Conservation (phyloP, 2,888 invertebrate species). For the Epirrhoe alternata region DNA sequence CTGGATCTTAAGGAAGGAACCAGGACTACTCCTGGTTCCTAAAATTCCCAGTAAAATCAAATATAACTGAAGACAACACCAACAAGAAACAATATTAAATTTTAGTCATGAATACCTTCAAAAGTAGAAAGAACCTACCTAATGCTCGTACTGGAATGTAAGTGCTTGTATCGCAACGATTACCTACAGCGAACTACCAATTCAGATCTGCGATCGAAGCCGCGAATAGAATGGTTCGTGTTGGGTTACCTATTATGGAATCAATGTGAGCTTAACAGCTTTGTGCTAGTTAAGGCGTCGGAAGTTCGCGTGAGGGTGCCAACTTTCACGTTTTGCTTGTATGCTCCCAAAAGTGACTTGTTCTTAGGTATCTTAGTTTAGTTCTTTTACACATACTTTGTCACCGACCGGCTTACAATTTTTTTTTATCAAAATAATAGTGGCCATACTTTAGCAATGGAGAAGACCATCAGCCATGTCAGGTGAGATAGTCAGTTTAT, state of each 20-base stretch:
- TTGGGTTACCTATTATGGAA: conserved; percentile 62
- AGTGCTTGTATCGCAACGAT: background rate
- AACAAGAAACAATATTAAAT: too few relatives aligned
- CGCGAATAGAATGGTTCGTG: conserved; percentile 12
- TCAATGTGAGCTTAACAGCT: conserved; percentile 69
- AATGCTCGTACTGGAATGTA: background rate
- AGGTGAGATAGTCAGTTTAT: too few relatives aligned
- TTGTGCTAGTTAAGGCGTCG: conserved; percentile 62
- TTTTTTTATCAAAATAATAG: too few relatives aligned
- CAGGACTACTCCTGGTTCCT: too few relatives aligned
- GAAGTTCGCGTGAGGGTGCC: conserved; percentile 60
- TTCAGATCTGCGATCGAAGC: background rate
- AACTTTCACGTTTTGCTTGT: conserved; percentile 41
- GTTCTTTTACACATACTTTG: background rate
- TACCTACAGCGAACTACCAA: conserved; percentile 2
- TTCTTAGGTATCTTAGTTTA: conserved; percentile 1
- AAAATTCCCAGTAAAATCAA: too few relatives aligned
- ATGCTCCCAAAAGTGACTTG: conserved; percentile 15
- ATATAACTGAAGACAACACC: too few relatives aligned
- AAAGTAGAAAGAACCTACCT: background rate
- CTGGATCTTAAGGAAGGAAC: too few relatives aligned
- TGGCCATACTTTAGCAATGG: too few relatives aligned
- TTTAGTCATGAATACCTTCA: background rate
- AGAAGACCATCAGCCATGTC: too few relatives aligned
- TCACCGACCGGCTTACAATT: too few relatives aligned